Evolutionary conservation across 2,888 invertebrate genomes (phyloP).

Genomic region (Orthonevra nobilis): DNA sequence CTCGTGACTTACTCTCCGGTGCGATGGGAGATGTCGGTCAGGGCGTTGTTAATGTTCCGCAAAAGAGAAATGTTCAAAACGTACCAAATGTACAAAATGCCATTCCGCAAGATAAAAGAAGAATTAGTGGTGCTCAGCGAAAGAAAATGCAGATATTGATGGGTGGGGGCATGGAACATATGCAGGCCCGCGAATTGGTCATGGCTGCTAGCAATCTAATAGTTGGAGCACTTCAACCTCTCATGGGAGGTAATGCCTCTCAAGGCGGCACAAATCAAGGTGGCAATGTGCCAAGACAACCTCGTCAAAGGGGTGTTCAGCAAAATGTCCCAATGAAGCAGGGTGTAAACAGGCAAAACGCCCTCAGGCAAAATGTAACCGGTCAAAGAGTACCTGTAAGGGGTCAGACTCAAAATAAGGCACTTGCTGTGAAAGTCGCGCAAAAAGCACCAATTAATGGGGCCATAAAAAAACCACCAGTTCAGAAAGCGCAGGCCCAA

Average conservation of each 20-base stretch:
- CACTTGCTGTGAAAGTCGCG: constrained; percentile 3
- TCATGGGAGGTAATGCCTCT: background rate
- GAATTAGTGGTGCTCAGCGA: constrained; percentile 47
- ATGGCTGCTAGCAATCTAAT: constrained; percentile 18
- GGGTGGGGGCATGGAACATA: constrained; percentile 28
- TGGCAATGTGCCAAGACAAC: background rate
- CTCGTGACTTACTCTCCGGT: constrained; percentile 30
- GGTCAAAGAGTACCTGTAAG: background rate
- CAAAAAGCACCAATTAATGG: background rate
- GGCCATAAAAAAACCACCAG: too few relatives aligned
- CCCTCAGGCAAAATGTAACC: background rate
- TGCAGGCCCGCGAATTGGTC: constrained; percentile 38
- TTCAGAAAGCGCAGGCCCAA: too few relatives aligned
- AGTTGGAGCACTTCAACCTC: background rate
- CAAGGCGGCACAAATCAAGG: background rate
- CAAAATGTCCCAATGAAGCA: background rate
- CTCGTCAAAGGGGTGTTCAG: background rate
- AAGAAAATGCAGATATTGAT: constrained; percentile 46
- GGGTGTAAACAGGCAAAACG: background rate
- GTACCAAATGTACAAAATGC: too few relatives aligned
- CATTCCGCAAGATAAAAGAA: too few relatives aligned
- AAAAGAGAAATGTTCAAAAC: too few relatives aligned
- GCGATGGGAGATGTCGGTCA: too few relatives aligned
- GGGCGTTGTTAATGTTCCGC: background rate
- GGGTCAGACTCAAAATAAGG: background rate